Conservation (phyloP, 2,113 vertebrate species). For the Bos javanicus region DNA sequence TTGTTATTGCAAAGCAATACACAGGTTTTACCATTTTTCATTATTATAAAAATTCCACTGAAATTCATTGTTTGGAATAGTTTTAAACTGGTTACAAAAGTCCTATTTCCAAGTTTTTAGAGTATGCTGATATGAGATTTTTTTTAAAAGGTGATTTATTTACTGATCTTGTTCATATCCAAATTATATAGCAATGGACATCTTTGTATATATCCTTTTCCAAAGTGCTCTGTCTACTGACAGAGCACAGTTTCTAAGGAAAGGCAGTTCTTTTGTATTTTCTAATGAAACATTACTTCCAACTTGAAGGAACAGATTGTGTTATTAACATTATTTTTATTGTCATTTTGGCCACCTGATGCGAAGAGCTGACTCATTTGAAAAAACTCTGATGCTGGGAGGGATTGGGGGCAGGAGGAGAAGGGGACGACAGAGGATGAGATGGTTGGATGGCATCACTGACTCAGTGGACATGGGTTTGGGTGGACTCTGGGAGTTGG, state of each 20-base stretch:
- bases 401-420: too few species aligned
- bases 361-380: too few species aligned
- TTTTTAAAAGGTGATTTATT: neutral
- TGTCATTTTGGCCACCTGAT: neutral
- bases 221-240: neutral
- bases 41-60: neutral
- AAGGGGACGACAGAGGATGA: too few species aligned
- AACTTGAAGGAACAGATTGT: neutral
- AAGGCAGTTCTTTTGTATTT: neutral
- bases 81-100: slow-evolving; percentile 6
- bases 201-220: neutral
- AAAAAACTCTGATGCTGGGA: too few species aligned
- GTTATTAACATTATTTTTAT: neutral
- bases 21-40: neutral
- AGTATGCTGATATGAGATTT: neutral
- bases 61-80: slow-evolving; percentile 9
- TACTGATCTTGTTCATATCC: neutral
- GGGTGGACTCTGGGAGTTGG: too few species aligned
- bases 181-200: neutral
- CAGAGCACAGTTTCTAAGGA: neutral
- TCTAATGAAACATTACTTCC: neutral
- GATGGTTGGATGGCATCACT: too few species aligned
- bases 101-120: neutral
- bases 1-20: neutral
- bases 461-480: too few species aligned